phyloP scores from a whole-genome alignment of 2,888 invertebrate species.

The Torymus aiolomorphi region DNA sequence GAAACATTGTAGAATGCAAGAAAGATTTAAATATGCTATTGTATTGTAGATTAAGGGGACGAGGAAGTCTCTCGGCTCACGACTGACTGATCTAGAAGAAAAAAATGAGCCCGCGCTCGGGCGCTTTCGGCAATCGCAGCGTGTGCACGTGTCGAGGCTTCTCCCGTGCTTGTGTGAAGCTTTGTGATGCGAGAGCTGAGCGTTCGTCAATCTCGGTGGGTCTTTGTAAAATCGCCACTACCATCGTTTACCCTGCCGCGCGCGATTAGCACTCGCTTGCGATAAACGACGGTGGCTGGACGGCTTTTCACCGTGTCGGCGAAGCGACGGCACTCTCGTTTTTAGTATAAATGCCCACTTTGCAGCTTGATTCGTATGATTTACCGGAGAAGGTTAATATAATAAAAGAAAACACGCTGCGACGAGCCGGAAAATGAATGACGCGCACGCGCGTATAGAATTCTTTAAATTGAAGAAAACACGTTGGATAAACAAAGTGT shows the following conservation, averaged over 20 bases:
- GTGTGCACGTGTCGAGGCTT: slow-evolving; percentile 18
- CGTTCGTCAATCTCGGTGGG: neutral
- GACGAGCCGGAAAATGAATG: neutral
- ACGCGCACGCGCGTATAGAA: neutral
- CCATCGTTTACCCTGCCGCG: no score
- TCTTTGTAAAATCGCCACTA: no score
- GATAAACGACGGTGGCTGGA: no score
- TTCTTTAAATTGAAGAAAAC: no score
- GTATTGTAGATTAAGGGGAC: slow-evolving; percentile 50
- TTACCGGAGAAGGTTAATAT: neutral
- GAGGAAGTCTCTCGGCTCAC: slow-evolving; percentile 40
- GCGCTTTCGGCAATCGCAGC: slow-evolving; percentile 17
- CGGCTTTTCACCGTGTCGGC: no score
- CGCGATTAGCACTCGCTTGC: no score
- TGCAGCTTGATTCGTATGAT: slow-evolving; percentile 15
- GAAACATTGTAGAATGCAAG: slow-evolving; percentile 17
- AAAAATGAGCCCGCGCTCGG: neutral
- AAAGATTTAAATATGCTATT: slow-evolving; percentile 54
- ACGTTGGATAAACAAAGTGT: neutral
- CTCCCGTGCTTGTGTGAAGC: slow-evolving; percentile 7
- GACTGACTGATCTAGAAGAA: slow-evolving; percentile 32
- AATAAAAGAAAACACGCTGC: neutral
- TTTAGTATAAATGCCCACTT: slow-evolving; percentile 7
- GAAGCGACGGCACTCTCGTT: neutral
- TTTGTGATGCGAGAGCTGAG: slow-evolving; percentile 24